Base-by-base conservation (phyloP, 2,888 invertebrate species). In the Habroteleia sp. region DNA sequence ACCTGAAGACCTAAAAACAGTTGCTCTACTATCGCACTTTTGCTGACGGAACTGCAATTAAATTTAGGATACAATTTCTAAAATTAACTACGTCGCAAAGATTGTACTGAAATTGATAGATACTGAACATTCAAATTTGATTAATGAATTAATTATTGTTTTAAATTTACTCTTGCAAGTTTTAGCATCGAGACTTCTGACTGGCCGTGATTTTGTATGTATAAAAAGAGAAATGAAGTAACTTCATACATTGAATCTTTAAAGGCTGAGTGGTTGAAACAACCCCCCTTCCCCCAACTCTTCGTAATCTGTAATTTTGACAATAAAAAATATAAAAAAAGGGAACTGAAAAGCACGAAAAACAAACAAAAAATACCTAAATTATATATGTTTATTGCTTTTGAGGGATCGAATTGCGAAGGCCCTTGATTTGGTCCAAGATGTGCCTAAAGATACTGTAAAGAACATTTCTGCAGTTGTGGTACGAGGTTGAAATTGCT, bases 361-460 rank as follows among this genome's bases (percentile, higher is more conserved):
- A 20, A 20, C 20, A 20, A 20, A 20, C 2, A 3, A 4, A 20
- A 20, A 20, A 20, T 4, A 77, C 68, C 77, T 80, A 81, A 75
- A 79, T 77, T n/a, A n/a, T n/a, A n/a, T n/a, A n/a, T n/a, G n/a
- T n/a, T n/a, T n/a, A n/a, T n/a, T 60, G 44, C 63, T 65, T 63
- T 46, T 44, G 41, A 42, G 54, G 42, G 46, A 56, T 58, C 33
- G 73, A 62, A 78, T 63, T 63, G 16, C 76, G 78, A 78, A 81
- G 79, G 77, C 81, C 80, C 81, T 78, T 68, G 80, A 80, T 80
- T 81, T 84, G 84, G 84, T 85, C 86, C 84, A 83, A 82, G 83
- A 82, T 83, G 87, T 82, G 85, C 87, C 88, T 88, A 87, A 82
- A 85, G 84, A 83, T 83, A 87, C 86, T 87, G 87, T 80, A 87